A percentile compares a stretch with the other conserved stretches of the same genome.
Evolutionary conservation across 1,140 invertebrate genomes (phyloP).

Genomic region (Cheumatopsyche charites): DNA sequence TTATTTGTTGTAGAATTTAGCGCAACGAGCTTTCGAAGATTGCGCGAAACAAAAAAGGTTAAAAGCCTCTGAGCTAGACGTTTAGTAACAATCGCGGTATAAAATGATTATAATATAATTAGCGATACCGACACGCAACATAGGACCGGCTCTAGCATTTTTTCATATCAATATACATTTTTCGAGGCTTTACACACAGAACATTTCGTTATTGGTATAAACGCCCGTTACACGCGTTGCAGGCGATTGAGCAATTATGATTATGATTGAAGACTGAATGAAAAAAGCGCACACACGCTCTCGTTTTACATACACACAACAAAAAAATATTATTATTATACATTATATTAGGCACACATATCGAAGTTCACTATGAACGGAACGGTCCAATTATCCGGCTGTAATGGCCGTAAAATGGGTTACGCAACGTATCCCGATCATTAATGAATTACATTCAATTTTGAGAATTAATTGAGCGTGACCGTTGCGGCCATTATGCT

Average conservation of each 20-base stretch:
- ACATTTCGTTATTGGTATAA: constrained; percentile 8
- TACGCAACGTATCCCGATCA: constrained; percentile 18
- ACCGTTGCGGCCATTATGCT: background rate
- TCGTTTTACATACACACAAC: too few relatives aligned
- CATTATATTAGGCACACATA: too few relatives aligned
- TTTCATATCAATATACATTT: too few relatives aligned
- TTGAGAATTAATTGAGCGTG: constrained; percentile 18
- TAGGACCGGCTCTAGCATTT: background rate
- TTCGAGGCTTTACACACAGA: background rate
- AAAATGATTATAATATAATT: constrained; percentile 38
- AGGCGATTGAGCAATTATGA: constrained; percentile 37
- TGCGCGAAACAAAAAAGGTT: too few relatives aligned
- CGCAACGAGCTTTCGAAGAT: too few relatives aligned
- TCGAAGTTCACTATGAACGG: constrained; percentile 9
- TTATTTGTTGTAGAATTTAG: too few relatives aligned
- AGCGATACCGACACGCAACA: constrained; percentile 24
- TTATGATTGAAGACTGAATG: constrained; percentile 10
- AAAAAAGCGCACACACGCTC: constrained; percentile 10
- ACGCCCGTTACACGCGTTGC: constrained; percentile 9
- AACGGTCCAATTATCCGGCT: constrained; percentile 23
- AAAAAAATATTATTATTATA: too few relatives aligned
- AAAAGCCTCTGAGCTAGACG: background rate
- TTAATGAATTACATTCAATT: constrained; percentile 32
- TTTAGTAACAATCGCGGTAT: constrained; percentile 4
- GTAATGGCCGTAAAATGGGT: constrained; percentile 11